Base-by-base conservation (phyloP, 2,797 vertebrate genomes). In the Tenualosa thibaudeaui region DNA sequence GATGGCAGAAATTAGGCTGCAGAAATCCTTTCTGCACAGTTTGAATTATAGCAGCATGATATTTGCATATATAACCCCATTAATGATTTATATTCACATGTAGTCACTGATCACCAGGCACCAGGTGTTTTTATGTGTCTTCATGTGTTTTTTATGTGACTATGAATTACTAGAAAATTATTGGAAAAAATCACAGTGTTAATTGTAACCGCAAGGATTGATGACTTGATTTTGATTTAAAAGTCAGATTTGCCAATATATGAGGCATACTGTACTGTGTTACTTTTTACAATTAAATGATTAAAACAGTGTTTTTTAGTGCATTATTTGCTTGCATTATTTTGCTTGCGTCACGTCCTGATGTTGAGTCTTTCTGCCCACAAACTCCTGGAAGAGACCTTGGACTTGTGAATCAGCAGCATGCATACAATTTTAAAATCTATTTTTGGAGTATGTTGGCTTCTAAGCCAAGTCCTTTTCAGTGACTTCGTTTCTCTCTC, bases 401-500 rank as follows among this genome's bases (percentile, higher is more conserved):
- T 2, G 26, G 31, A 15, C 8, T 1, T 12, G 10, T 3, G n/a
- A 5, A 71, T 75, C 17, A 31, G 68, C 68, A 75, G 68, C 37
- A 1, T 75, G 68, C 68, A 75, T 75, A 17, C 37, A 31, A 71
- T 31, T 68, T 24, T 31, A 37, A 31, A 71, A 37, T 26, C 65
- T 40, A 71, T 75, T 43, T 75, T 43, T 19, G 17, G 68, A 75
- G 68, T 12, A 4, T 22, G 68, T 75, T 75, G 40, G 68, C 37
- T 15, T 75, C 31, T 31, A 15, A 37, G 65, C 26, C 65, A 71
- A 9, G 12, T 71, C 65, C 58, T 62, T 62, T 62, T 62, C 58
- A 62, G 83, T 54, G 49, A 49, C 75, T 83, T 51, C 3, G 50
- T 12, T 51, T 71, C 49, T 78, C 51, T 83, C 51, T 85, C 40